Base-by-base conservation (phyloP, 2,888 invertebrate species). In the Stenodema calcarata region DNA sequence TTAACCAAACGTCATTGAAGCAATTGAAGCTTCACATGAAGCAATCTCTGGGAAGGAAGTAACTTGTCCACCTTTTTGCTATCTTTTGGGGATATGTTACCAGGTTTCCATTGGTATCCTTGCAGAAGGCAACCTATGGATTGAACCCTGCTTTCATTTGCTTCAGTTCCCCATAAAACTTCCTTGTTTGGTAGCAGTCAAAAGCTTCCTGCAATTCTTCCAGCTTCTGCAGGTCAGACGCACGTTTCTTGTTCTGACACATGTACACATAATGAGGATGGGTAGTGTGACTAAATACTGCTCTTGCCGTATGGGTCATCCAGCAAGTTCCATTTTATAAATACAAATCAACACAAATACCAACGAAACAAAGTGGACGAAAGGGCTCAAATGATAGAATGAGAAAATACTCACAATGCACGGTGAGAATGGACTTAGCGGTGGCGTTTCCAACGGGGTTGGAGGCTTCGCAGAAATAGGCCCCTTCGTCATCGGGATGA, bases 381-480 rank as follows among this genome's bases (percentile, higher is more conserved):
- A 23, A n/a, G 27, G 7, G 27, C 16, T 23, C n/a, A 7, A 75
- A n/a, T n/a, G 27, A n/a, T 6, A 30, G 7, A 50, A 12, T 28
- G 11, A 50, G 9, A n/a, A 47, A 14, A 50, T 35, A 42, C 73
- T 87, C 93, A 98, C 98, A 97, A 91, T 98, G 95, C 70, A 98
- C 96, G 87, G 95, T 96, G 69, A 98, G 94, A 62, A 95, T 94
- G 35, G 98, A 98, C 90, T 95, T 95, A 12, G 97, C 96, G 82
- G 95, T 94, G 89, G 97, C 95, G 73, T 94, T 94, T 0, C 98
- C 98, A 86, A 98, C 97, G 89, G 95, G 94, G 91, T 98, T 98
- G 90, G 96, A 96, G 27, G 97, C 98, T 91, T 96, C 94, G 91
- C 98, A 98, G 87, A 97, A 95, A 91, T 98, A 98, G 87, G 95